phyloP scores from a whole-genome alignment of 2,888 invertebrate species.

The Nemoura dubitans region DNA sequence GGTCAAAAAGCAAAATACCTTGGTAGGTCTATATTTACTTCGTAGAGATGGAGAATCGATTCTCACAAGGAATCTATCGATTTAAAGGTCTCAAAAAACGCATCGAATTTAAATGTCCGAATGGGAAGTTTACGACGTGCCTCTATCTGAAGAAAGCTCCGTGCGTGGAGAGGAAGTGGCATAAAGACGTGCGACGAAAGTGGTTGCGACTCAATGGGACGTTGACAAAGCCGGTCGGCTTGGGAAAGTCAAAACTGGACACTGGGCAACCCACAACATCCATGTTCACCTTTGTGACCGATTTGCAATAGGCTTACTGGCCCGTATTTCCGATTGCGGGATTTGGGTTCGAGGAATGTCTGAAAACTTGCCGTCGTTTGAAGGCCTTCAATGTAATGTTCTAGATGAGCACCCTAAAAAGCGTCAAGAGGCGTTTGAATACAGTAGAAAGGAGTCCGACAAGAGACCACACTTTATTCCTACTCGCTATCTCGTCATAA shows the following conservation, averaged over 20 bases:
- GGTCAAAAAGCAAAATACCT: not conserved
- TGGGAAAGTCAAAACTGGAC: conserved; percentile 12
- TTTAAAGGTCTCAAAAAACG: not conserved
- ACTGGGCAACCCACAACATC: not conserved
- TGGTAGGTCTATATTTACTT: not conserved
- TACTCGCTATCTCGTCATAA: not conserved
- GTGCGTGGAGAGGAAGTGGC: not conserved
- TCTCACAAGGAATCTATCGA: not conserved
- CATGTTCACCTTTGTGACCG: not conserved
- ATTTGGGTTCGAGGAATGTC: not conserved
- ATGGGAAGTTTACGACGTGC: not conserved
- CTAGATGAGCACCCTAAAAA: no score
- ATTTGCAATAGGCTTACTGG: not conserved
- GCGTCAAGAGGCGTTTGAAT: no score
- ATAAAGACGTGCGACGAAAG: conserved; percentile 4
- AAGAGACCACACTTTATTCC: not conserved
- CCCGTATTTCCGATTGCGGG: not conserved
- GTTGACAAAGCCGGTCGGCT: not conserved
- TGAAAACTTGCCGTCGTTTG: no score
- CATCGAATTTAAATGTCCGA: no score
- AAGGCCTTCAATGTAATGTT: no score
- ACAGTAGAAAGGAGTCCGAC: no score
- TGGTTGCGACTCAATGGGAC: not conserved
- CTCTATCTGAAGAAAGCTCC: not conserved
- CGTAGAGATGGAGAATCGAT: not conserved